These are phyloP conservation scores for Corythaixoides concolor DNA, from an alignment of 2,113 vertebrate genomes.

Conservation along the genomic window DNA sequence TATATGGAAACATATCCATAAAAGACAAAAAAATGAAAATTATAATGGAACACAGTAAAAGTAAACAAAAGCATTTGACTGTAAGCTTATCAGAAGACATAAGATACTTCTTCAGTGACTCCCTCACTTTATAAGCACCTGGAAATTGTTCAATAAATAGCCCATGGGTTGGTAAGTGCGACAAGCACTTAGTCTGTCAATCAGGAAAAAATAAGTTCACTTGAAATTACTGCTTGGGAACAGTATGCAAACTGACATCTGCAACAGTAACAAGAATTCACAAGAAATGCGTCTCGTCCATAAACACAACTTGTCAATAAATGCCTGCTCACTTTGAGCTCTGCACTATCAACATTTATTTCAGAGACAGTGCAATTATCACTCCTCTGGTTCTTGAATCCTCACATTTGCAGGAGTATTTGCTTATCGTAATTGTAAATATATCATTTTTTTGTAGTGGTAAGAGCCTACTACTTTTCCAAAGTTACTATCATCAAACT, in stretches of 20 bases:
- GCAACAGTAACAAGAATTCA: neutral
- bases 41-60: neutral
- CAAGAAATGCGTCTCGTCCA: neutral
- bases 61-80: neutral
- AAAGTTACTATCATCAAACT: neutral
- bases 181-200: neutral
- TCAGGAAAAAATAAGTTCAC: neutral
- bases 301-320: neutral
- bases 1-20: neutral
- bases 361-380: neutral
- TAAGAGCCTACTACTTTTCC: neutral
- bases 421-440: neutral
- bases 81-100: neutral
- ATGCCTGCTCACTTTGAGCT: neutral
- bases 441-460: neutral
- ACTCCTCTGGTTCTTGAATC: neutral
- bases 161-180: neutral
- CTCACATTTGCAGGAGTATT: neutral
- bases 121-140: neutral
- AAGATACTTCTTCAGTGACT: neutral
- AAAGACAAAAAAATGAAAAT: neutral
- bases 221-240: neutral
- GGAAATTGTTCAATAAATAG: neutral
- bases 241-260: neutral
- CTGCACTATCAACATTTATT: neutral